Evolutionary conservation across 2,797 vertebrate species (phyloP).

Genomic region (Scolopax bukidnonensis): DNA sequence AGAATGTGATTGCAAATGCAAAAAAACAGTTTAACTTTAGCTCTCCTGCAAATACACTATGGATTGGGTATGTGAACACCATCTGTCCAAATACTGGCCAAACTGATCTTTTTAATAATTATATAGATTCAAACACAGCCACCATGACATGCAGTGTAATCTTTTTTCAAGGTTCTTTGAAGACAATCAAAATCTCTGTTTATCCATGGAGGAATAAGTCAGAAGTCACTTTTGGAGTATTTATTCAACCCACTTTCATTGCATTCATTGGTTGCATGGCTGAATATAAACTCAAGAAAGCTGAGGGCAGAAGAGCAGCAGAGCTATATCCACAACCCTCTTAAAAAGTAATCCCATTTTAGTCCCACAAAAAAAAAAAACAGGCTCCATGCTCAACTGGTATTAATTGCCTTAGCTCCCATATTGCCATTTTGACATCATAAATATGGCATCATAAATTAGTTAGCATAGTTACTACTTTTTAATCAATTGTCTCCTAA

Average conservation of each 20-base stretch:
- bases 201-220: neutral
- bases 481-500: neutral
- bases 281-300: neutral
- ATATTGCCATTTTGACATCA: neutral
- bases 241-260: neutral
- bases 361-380: neutral
- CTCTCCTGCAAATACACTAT: conserved; percentile 61
- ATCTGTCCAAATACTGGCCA: conserved; percentile 56
- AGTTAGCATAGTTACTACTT: neutral
- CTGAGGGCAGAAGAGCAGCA: neutral
- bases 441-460: neutral
- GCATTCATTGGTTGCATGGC: neutral
- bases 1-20: conserved; percentile 62
- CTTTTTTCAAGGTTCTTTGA: conserved; percentile 25
- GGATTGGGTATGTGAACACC: conserved; percentile 48
- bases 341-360: neutral
- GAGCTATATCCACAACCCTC: neutral
- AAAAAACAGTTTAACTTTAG: conserved; percentile 62
- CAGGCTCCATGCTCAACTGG: neutral
- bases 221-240: neutral
- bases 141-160: neutral
- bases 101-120: conserved; percentile 54
- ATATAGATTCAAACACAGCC: conserved; percentile 6
- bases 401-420: neutral
- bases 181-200: conserved; percentile 16